phyloP scores from a whole-genome alignment of 2,888 invertebrate genomes.

The Phortica okadai region DNA sequence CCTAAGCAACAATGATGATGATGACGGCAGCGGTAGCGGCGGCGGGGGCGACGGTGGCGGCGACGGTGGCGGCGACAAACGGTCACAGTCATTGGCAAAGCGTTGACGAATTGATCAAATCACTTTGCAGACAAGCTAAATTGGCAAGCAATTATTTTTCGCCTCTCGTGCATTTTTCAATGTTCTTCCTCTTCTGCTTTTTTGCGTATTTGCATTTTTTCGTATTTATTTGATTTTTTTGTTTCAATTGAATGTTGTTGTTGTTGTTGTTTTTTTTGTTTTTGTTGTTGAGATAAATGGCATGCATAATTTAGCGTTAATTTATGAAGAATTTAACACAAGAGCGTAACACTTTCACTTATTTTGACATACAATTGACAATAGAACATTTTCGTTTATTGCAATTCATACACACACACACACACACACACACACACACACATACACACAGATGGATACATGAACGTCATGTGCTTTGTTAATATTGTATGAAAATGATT shows the following conservation, averaged over 20 bases:
- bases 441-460: not conserved
- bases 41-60: not conserved
- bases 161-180: slow-evolving; percentile 4
- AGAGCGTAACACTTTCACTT: slow-evolving; percentile 11
- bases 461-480: not conserved
- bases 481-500: not conserved
- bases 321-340: not conserved
- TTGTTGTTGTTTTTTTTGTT: not conserved
- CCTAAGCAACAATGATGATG: not conserved
- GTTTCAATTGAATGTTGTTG: not conserved
- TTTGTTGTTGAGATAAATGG: not conserved
- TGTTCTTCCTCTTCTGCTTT: not conserved
- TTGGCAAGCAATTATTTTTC: slow-evolving; percentile 62
- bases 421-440: slow-evolving; percentile 16
- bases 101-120: slow-evolving; percentile 52
- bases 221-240: not conserved
- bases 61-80: slow-evolving; percentile 6
- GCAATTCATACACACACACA: not conserved
- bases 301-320: slow-evolving; percentile 18
- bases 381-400: not conserved
- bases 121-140: slow-evolving; percentile 64
- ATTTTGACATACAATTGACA: slow-evolving; percentile 21
- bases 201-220: not conserved
- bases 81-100: not conserved
- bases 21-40: slow-evolving; percentile 16